phyloP scores from a whole-genome alignment of 2,113 vertebrate species.

The Thamnaconus septentrionalis region DNA sequence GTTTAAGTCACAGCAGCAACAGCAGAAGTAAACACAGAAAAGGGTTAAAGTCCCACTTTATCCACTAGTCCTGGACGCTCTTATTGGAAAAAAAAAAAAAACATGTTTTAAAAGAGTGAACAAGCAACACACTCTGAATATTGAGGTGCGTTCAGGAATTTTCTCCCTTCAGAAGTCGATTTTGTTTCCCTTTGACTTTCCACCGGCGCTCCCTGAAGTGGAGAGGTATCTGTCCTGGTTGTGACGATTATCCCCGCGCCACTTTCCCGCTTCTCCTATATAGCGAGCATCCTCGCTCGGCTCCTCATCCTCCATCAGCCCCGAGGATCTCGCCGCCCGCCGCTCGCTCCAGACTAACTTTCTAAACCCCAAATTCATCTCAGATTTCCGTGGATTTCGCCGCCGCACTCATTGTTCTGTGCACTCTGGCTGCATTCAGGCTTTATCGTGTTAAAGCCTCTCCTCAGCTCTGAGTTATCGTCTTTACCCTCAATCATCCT shows the following conservation, averaged over 20 bases:
- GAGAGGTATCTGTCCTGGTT: too few relatives aligned
- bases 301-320: constrained; percentile 32
- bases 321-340: background rate
- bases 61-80: background rate
- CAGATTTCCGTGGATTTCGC: constrained; percentile 61
- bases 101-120: background rate
- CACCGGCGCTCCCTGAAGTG: too few relatives aligned
- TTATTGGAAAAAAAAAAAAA: background rate
- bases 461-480: constrained; percentile 70
- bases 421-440: constrained; percentile 53
- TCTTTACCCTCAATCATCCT: constrained; percentile 70
- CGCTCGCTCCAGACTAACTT: constrained; percentile 49
- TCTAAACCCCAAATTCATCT: constrained; percentile 65
- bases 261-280: background rate
- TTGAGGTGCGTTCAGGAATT: too few relatives aligned
- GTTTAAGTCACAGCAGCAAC: too few relatives aligned
- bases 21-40: too few relatives aligned
- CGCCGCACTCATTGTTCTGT: constrained; percentile 59
- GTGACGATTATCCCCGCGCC: background rate
- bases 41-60: background rate
- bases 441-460: constrained; percentile 70
- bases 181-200: too few relatives aligned
- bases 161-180: too few relatives aligned
- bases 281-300: background rate
- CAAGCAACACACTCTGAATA: too few relatives aligned